A percentile compares a stretch with the other conserved stretches of the same genome.
These are phyloP conservation scores for Oegoconia quadripuncta DNA, from an alignment of 2,888 invertebrate genomes.

Conservation along the genomic window DNA sequence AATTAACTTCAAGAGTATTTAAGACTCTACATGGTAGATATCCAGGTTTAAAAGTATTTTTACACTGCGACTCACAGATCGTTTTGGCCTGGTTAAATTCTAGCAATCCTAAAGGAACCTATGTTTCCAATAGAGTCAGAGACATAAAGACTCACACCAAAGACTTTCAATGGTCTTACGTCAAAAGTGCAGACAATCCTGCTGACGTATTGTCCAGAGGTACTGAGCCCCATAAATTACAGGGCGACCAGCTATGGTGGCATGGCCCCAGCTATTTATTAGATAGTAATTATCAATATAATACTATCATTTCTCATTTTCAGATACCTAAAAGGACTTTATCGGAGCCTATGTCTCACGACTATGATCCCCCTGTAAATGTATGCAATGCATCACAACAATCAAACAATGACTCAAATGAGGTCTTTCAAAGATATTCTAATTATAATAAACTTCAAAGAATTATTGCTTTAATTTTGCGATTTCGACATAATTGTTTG, in stretches of 20 bases:
- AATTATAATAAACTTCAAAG: conserved; percentile 3
- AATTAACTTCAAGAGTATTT: neutral
- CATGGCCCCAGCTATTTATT: neutral
- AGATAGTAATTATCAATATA: too few relatives aligned
- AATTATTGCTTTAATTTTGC: conserved; percentile 4
- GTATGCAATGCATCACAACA: too few relatives aligned
- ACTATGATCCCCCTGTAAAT: too few relatives aligned
- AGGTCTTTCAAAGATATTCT: conserved; percentile 5
- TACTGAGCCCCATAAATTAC: neutral
- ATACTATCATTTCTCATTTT: too few relatives aligned
- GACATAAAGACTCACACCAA: conserved; percentile 1
- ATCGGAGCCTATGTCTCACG: too few relatives aligned
- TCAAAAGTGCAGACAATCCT: conserved; percentile 2
- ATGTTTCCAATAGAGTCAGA: conserved; percentile 7
- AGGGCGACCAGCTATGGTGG: conserved; percentile 2
- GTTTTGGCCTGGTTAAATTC: conserved; percentile 5
- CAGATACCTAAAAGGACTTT: too few relatives aligned
- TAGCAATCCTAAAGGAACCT: neutral
- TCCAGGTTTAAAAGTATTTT: too few relatives aligned
- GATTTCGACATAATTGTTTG: conserved; percentile 6
- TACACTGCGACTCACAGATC: conserved; percentile 9
- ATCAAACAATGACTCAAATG: neutral
- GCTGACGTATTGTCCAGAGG: too few relatives aligned
- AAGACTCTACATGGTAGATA: too few relatives aligned
- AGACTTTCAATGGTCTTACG: conserved; percentile 4